Conservation (phyloP, 2,113 vertebrate genomes). For the Mustela lutreola region DNA sequence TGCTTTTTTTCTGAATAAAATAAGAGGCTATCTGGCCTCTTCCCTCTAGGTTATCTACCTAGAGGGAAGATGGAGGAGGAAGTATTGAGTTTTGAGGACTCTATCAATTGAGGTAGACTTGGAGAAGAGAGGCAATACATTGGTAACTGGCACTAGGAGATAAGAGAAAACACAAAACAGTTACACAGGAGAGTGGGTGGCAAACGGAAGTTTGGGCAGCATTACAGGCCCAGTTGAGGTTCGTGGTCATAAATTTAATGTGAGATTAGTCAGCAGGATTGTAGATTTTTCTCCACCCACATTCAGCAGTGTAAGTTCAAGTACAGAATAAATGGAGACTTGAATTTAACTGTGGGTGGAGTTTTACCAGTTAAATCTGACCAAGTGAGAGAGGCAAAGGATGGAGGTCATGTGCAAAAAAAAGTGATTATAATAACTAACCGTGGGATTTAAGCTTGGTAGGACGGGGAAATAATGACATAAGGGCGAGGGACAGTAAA, state of each 20-base stretch:
- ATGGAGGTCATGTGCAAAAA: neutral
- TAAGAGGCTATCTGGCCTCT: neutral
- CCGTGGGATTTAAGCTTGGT: neutral
- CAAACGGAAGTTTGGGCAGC: neutral
- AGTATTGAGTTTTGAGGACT: neutral
- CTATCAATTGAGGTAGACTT: neutral
- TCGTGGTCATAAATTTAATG: neutral
- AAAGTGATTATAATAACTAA: neutral
- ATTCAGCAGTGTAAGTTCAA: neutral
- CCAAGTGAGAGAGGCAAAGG: neutral
- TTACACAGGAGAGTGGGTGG: neutral
- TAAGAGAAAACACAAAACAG: neutral
- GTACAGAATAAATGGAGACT: neutral
- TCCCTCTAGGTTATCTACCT: neutral
- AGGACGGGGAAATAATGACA: neutral
- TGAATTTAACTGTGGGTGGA: neutral
- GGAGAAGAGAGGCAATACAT: neutral
- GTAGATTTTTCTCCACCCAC: neutral
- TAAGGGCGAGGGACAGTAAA: neutral
- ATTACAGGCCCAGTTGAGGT: neutral
- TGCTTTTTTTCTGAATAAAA: constrained; percentile 37
- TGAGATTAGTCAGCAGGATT: neutral
- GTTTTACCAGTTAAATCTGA: neutral
- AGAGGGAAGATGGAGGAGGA: neutral
- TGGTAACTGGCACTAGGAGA: neutral